phyloP scores from a whole-genome alignment of 2,113 vertebrate genomes.

The Pimephales promelas region DNA sequence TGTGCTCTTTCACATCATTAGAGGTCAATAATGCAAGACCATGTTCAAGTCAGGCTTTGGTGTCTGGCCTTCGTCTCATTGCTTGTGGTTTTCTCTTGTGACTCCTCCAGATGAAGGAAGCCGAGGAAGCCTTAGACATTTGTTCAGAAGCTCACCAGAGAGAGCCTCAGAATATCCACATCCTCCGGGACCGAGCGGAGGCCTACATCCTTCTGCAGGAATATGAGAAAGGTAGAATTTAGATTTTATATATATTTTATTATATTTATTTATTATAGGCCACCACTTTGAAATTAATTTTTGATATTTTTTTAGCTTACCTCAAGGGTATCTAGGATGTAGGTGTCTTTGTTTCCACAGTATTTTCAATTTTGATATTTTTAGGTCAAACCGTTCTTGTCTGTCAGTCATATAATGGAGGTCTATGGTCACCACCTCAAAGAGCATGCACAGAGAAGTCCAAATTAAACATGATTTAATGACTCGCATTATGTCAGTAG shows the following conservation, averaged over 20 bases:
- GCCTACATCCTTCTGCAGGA: slow-evolving; percentile 82
- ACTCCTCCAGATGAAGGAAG: slow-evolving; percentile 65
- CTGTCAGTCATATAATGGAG: too few relatives aligned
- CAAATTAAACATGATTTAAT: too few relatives aligned
- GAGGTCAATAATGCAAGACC: neutral
- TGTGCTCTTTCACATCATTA: neutral
- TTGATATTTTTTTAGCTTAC: too few relatives aligned
- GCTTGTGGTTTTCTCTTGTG: neutral
- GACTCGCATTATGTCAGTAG: too few relatives aligned
- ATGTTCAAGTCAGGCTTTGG: neutral
- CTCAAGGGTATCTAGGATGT: too few relatives aligned
- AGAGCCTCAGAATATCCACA: slow-evolving; percentile 77
- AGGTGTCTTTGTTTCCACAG: too few relatives aligned
- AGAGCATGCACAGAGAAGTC: too few relatives aligned
- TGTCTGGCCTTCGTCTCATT: neutral
- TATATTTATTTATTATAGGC: neutral
- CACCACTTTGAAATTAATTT: too few relatives aligned
- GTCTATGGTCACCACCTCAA: too few relatives aligned
- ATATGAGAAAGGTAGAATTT: slow-evolving; percentile 77
- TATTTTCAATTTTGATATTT: too few relatives aligned
- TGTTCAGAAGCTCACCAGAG: slow-evolving; percentile 83
- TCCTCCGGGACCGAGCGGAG: slow-evolving; percentile 81
- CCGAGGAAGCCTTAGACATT: slow-evolving; percentile 72
- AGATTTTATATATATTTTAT: too few relatives aligned
- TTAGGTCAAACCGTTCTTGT: too few relatives aligned